Evolutionary conservation across 37 sponge, comb jelly and placozoan genomes (phyloP), one percentile per base, ranked within the genome.

Genomic region (Chondrilla cf. caribensis): DNA sequence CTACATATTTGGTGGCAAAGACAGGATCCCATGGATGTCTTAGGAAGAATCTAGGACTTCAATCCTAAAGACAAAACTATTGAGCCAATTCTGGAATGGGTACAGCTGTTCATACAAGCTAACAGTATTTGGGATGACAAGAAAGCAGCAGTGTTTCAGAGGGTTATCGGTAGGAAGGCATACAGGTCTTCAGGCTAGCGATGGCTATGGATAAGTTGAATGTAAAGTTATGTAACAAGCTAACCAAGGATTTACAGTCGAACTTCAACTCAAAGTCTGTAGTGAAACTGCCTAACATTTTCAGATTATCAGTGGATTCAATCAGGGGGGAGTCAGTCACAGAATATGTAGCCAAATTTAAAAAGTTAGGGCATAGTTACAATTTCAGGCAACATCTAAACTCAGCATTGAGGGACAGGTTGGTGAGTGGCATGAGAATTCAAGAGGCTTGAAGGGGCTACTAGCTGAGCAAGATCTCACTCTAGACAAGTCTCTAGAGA

Each of bases 1-100:
- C n/a, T n/a, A n/a, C n/a, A n/a, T n/a, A 65, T 24, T 70, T 70
- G 72, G 72, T 38, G 72, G 31, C 72, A 38, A 37, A 18, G 72
- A 26, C 15, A 22, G 37, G 72, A 37, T 35, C n/a, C n/a, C n/a
- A 70, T 70, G 72, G 39, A 35, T 19, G 31, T 38, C 19, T 7
- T 70, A 38, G 72, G 72, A 18, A 70, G 38, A 22, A 38, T 70
- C 5, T 38, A 70, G 39, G 72, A 62, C 4, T 62, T 62, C 64
- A 29, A 26, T 4, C 7, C 29, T 6, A 22, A 62, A 26, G 25
- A 18, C 7, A 38, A 70, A 70, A 38, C 72, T 7, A 70, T 70
- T 19, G 39, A 31, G 21, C 9, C 39, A 7, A 32, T 32, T 37
- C 40, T 70, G 38, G 72, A 70, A 70, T 7, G 72, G 8, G 38